Base-by-base conservation (phyloP, 2,888 invertebrate species). In the Neelides folsomi region DNA sequence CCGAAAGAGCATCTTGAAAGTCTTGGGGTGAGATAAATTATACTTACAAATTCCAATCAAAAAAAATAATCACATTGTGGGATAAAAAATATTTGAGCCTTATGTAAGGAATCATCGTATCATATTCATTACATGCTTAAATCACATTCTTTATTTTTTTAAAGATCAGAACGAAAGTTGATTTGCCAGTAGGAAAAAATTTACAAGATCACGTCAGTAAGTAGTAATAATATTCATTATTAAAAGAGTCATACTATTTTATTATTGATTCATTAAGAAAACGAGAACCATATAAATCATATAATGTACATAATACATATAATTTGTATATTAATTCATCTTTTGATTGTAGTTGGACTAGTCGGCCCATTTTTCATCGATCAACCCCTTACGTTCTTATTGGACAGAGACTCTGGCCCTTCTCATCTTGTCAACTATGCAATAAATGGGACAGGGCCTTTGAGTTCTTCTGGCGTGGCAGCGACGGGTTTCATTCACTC, bases 281-380 rank as follows among this genome's bases (percentile, higher is more conserved):
- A n/a, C n/a, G n/a, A n/a, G n/a, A n/a, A n/a, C n/a, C n/a, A n/a
- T n/a, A n/a, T n/a, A n/a, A n/a, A n/a, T n/a, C n/a, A n/a, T n/a
- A n/a, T n/a, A n/a, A n/a, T n/a, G n/a, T n/a, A n/a, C n/a, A n/a
- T n/a, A n/a, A 27, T 27, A 27, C 4, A 7, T 27, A 27, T 27
- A 27, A 27, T 27, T 27, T 27, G 27, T 7, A 27, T 7, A 27
- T 27, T n/a, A n/a, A n/a, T 27, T 27, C 7, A 27, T 27, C 4
- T 27, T 27, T 5, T 5, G 3, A 50, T 57, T 16, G 55, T 57
- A 48, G 37, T 57, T 1, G 56, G 53, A 9, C 45, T 56, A 1
- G 52, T 60, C 8, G 63, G 63, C 0, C 61, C 63, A 2, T 57
- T 60, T 41, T 49, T 60, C 1, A 36, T 63, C 16, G 55, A 61